Conservation (phyloP, 2,113 vertebrate species). For the Orycteropus afer region DNA sequence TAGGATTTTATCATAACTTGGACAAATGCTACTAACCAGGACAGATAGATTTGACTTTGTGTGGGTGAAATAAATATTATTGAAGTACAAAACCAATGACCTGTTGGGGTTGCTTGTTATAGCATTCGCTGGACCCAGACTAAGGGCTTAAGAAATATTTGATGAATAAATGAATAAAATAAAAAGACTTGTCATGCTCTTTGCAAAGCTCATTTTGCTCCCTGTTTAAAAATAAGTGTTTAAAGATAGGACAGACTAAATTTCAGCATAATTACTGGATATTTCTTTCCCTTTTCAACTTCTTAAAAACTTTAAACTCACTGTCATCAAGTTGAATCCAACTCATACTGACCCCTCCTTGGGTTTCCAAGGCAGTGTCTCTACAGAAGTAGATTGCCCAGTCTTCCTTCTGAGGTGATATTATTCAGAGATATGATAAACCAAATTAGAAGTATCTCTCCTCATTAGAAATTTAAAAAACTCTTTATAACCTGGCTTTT, state of each 20-base stretch:
- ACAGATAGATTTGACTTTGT: neutral
- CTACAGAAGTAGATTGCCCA: too few relatives aligned
- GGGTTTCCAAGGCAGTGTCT: too few relatives aligned
- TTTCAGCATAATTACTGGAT: neutral
- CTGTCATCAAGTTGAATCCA: too few relatives aligned
- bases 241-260: neutral
- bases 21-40: neutral
- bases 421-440: neutral
- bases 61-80: neutral
- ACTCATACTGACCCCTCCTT: too few relatives aligned
- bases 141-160: neutral
- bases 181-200: neutral
- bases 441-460: neutral
- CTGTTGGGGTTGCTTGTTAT: neutral
- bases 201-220: neutral
- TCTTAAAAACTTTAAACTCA: too few relatives aligned
- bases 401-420: too few relatives aligned
- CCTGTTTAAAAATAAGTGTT: neutral
- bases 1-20: neutral
- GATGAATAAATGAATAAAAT: neutral
- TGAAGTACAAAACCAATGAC: neutral
- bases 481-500: neutral
- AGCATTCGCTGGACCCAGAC: neutral
- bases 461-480: neutral
- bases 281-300: neutral